Conservation (phyloP, 2,797 vertebrate genomes). For the Lycodopsis pacificus region DNA sequence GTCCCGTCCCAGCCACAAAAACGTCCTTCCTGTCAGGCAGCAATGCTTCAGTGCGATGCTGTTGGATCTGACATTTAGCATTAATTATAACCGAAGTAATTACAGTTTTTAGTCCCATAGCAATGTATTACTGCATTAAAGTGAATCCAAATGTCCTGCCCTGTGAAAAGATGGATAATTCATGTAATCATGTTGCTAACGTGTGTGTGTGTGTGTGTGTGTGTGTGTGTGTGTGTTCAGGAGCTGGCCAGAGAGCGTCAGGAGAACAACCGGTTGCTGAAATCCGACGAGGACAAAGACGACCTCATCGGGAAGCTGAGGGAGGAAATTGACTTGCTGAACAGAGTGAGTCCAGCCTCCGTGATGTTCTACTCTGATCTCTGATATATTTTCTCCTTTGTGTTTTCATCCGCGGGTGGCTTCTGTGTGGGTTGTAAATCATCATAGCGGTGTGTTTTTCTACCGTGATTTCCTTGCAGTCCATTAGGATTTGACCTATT, state of each 20-base stretch:
- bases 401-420: constrained; percentile 37
- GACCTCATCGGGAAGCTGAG: constrained; percentile 93
- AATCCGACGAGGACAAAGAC: constrained; percentile 93
- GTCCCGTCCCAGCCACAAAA: too few species aligned
- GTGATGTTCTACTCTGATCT: constrained; percentile 24
- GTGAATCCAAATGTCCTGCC: not conserved
- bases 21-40: not conserved
- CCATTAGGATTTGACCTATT: constrained; percentile 17
- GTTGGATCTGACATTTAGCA: not conserved
- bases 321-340: constrained; percentile 97
- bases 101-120: not conserved
- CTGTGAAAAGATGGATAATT: not conserved
- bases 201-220: constrained; percentile 6
- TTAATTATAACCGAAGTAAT: not conserved
- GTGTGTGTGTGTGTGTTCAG: constrained; percentile 75
- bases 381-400: constrained; percentile 46
- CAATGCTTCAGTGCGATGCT: not conserved
- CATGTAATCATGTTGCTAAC: not conserved
- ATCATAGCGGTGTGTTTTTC: constrained; percentile 31
- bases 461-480: constrained; percentile 1
- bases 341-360: constrained; percentile 88
- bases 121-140: not conserved
- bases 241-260: constrained; percentile 92
- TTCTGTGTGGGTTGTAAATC: constrained; percentile 39
- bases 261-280: constrained; percentile 89